Base-by-base conservation (phyloP, 2,888 invertebrate species). In the Nemurella pictetii region DNA sequence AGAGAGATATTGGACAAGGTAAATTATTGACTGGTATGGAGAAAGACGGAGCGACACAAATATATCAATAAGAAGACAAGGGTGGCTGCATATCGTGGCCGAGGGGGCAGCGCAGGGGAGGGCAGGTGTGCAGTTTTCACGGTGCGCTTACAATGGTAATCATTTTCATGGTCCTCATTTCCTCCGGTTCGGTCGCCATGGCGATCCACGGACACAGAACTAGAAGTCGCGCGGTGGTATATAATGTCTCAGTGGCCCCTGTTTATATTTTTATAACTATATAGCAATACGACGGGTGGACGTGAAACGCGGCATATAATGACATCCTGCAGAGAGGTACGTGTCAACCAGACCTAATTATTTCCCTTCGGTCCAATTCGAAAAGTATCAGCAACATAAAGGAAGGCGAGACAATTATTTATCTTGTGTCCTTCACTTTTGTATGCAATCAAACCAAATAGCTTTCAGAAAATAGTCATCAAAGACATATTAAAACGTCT, bases 121-220 rank as follows among this genome's bases (percentile, higher is more conserved):
- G 85, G 80, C 85, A 85, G 85, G 85, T 85, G 85, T 85, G 85
- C 80, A 85, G 84, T 84, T 85, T 85, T 85, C 85, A 85, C 83
- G 85, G 83, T 85, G 78, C 20, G 20, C 55, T n/a, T 81, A 85
- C 85, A 85, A 85, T 84, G 84, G 85, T 85, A 83, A 85, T 85
- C 82, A 82, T 82, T 82, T 55, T 82, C 82, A 82, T 72, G 82
- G 82, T 82, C 55, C 82, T 78, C 26, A 26, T 28, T 75, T 27
- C 28, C 75, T 55, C 20, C 55, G 55, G 55, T 55, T 3, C 55
- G 9, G n/a, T 55, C 20, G 55, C 55, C 55, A 55, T 55, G 55
- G 55, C 27, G 75, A 25, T 26, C 27, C 75, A 5, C n/a, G 78
- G n/a, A n/a, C n/a, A 74, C 15, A 74, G 9, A 25, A 74, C 4